phyloP scores from a whole-genome alignment of 2,113 vertebrate species.

The Craseonycteris thonglongyai region DNA sequence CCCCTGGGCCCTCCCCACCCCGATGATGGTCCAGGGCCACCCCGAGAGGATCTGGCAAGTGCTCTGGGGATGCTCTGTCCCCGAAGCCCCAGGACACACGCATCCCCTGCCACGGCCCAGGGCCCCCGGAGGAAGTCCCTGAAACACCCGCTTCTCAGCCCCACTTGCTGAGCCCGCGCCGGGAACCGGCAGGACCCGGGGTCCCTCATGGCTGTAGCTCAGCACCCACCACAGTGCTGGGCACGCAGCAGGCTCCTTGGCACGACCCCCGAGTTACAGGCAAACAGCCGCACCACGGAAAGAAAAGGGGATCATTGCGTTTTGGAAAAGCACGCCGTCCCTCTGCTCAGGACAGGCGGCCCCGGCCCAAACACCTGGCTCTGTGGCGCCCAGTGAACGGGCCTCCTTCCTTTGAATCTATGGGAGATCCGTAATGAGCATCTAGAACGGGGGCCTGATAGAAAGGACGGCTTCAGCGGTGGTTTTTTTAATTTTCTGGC shows the following conservation, averaged over 20 bases:
- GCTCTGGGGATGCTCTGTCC: background rate
- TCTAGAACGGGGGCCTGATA: background rate
- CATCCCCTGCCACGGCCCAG: background rate
- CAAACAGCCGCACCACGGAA: background rate
- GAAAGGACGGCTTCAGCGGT: constrained; percentile 27
- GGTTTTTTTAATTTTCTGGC: constrained; percentile 23
- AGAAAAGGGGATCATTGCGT: background rate
- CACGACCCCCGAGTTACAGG: rapidly evolving
- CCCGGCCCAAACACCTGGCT: background rate
- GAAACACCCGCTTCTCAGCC: too few relatives aligned
- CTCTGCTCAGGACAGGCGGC: background rate
- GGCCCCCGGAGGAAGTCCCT: background rate
- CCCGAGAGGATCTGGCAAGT: background rate
- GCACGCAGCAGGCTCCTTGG: background rate
- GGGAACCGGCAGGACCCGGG: rapidly evolving
- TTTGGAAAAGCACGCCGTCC: background rate
- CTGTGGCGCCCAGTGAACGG: rapidly evolving
- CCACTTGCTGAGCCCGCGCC: background rate
- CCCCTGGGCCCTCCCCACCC: background rate
- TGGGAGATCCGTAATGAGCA: background rate
- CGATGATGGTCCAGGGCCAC: background rate
- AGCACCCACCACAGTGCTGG: background rate
- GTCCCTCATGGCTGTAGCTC: background rate
- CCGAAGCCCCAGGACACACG: background rate
- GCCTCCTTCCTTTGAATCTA: background rate